Evolutionary conservation across 2,113 vertebrate species (phyloP).

Genomic region (Labrus mixtus): DNA sequence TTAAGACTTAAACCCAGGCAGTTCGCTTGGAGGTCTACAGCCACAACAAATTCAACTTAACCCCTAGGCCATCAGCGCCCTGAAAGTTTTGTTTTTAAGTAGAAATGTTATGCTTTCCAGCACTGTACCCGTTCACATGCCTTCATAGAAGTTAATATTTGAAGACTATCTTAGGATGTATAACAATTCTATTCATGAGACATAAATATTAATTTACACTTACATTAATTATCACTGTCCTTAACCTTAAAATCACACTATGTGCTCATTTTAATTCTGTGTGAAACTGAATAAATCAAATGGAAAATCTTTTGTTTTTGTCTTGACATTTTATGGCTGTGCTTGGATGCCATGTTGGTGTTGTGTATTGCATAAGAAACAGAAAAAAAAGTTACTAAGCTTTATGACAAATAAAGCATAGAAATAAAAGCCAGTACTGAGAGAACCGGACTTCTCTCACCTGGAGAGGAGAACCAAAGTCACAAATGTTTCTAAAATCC

Average conservation of each 20-base stretch:
- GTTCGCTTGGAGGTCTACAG: too few species aligned
- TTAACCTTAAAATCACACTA: not conserved
- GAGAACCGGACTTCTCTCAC: not conserved
- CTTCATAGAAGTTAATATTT: too few species aligned
- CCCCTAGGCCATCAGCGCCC: too few species aligned
- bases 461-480: not conserved
- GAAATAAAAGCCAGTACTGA: too few species aligned
- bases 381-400: not conserved
- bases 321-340: not conserved
- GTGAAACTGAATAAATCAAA: not conserved
- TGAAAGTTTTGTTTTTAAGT: too few species aligned
- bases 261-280: not conserved
- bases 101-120: too few species aligned
- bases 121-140: too few species aligned
- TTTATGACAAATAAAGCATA: not conserved
- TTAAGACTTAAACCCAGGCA: too few species aligned
- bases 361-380: not conserved
- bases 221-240: not conserved
- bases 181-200: too few species aligned
- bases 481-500: conserved; percentile 3
- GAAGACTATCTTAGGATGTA: too few species aligned
- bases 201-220: too few species aligned
- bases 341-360: not conserved
- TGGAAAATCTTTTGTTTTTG: not conserved
- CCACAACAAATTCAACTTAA: too few species aligned